Evolutionary conservation across 2,888 invertebrate genomes (phyloP).

Genomic region (Ganaspis brasiliensis): DNA sequence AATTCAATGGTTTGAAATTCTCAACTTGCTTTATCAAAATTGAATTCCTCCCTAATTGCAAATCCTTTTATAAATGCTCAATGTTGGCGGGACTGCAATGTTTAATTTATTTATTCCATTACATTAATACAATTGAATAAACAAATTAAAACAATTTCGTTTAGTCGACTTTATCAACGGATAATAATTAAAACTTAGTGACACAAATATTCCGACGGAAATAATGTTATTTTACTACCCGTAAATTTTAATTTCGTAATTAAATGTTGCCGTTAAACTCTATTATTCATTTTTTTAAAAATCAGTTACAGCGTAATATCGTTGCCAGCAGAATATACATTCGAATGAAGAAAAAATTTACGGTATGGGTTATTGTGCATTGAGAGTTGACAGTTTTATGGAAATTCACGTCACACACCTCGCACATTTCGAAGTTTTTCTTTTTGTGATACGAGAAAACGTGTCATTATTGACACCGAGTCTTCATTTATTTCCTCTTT

Average conservation of each 20-base stretch:
- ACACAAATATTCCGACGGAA: too few species aligned
- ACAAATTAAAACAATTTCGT: too few species aligned
- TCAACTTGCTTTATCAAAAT: slow-evolving; percentile 24
- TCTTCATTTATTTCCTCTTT: slow-evolving; percentile 59
- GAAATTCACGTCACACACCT: slow-evolving; percentile 67
- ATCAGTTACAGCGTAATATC: too few species aligned
- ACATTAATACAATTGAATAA: not conserved
- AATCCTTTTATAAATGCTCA: slow-evolving; percentile 13
- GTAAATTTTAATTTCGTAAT: too few species aligned
- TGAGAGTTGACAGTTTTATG: slow-evolving; percentile 69
- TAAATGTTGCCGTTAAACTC: too few species aligned
- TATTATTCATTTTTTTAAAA: too few species aligned
- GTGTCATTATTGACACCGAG: slow-evolving; percentile 60
- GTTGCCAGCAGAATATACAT: too few species aligned
- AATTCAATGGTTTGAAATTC: slow-evolving; percentile 40
- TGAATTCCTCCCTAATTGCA: slow-evolving; percentile 32
- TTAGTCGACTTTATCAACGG: too few species aligned
- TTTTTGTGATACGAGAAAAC: slow-evolving; percentile 60
- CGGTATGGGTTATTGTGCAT: slow-evolving; percentile 71
- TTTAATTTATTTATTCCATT: not conserved
- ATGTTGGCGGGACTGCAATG: not conserved
- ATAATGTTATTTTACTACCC: too few species aligned
- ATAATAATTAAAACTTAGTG: too few species aligned
- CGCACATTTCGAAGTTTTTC: slow-evolving; percentile 61
- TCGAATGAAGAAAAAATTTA: slow-evolving; percentile 41